phyloP scores from a whole-genome alignment of 2,113 vertebrate genomes.

The Ovibos moschatus region DNA sequence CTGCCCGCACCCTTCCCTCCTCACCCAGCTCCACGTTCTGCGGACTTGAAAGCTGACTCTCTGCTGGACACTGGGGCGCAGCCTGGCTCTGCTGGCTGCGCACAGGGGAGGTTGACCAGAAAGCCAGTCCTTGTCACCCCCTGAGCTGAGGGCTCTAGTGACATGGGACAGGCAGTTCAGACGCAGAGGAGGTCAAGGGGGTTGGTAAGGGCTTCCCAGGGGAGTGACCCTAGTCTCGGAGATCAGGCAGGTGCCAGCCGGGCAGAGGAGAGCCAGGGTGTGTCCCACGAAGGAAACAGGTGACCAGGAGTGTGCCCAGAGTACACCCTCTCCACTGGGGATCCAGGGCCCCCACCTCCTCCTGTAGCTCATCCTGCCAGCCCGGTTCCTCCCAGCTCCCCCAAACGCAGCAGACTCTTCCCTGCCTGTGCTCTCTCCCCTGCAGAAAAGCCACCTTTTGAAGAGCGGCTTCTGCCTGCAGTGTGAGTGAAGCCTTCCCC shows the following conservation, averaged over 20 bases:
- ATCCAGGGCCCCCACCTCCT: not conserved
- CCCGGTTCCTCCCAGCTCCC: rapidly evolving
- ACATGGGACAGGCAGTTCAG: not conserved
- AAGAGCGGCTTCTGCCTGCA: rapidly evolving
- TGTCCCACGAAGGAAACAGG: not conserved
- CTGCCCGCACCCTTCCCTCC: not conserved
- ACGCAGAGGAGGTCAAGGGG: rapidly evolving
- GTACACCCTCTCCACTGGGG: rapidly evolving
- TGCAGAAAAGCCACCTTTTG: rapidly evolving
- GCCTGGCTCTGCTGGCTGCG: rapidly evolving
- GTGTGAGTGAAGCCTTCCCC: rapidly evolving
- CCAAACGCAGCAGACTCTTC: rapidly evolving
- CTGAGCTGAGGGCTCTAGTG: rapidly evolving
- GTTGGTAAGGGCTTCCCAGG: not conserved
- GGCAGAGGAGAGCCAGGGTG: not conserved
- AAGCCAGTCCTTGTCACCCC: not conserved
- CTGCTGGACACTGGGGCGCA: rapidly evolving
- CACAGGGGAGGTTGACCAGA: not conserved
- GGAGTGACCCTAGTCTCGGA: not conserved
- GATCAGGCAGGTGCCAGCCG: not conserved
- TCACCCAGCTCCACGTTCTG: rapidly evolving
- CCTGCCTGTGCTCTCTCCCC: not conserved
- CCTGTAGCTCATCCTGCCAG: rapidly evolving
- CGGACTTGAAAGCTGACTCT: not conserved
- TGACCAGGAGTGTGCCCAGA: rapidly evolving